A percentile compares a stretch with the other conserved stretches of the same genome.
phyloP scores from a whole-genome alignment of 2,888 invertebrate species.

The Sclerodermus sp. region DNA sequence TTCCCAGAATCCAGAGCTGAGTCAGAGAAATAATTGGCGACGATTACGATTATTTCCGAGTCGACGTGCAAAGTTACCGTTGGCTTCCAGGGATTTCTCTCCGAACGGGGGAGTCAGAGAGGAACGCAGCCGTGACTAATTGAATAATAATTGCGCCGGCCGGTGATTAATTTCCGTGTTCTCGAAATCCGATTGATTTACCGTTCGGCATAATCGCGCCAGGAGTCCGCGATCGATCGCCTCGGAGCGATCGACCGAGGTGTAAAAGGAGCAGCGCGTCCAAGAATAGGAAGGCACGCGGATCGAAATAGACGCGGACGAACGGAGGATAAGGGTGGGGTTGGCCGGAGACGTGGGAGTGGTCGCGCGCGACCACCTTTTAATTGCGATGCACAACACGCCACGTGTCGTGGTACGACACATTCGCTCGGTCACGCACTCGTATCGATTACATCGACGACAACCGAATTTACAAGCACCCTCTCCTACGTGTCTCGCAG shows the following conservation, averaged over 20 bases:
- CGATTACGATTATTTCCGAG: too few relatives aligned
- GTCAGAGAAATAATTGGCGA: too few relatives aligned
- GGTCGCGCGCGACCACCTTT: constrained; percentile 15
- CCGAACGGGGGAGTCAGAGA: too few relatives aligned
- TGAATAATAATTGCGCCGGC: too few relatives aligned
- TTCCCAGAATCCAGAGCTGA: too few relatives aligned
- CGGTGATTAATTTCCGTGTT: too few relatives aligned
- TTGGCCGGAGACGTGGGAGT: neutral
- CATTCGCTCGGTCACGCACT: constrained; percentile 33
- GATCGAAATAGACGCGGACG: constrained; percentile 7
- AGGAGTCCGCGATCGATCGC: too few relatives aligned
- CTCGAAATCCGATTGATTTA: too few relatives aligned
- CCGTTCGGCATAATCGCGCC: too few relatives aligned
- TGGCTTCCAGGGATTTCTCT: too few relatives aligned
- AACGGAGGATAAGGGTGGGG: neutral
- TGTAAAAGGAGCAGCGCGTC: neutral
- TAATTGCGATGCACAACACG: constrained; percentile 31
- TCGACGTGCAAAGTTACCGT: too few relatives aligned
- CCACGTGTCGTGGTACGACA: constrained; percentile 31
- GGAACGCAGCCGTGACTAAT: too few relatives aligned
- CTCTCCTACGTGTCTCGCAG: constrained; percentile 21
- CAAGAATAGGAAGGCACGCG: neutral
- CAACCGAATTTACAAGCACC: constrained; percentile 37
- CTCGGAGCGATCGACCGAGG: neutral
- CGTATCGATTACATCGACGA: constrained; percentile 38